Conservation (phyloP, 2,888 invertebrate genomes). For the Acrobasis consociella region DNA sequence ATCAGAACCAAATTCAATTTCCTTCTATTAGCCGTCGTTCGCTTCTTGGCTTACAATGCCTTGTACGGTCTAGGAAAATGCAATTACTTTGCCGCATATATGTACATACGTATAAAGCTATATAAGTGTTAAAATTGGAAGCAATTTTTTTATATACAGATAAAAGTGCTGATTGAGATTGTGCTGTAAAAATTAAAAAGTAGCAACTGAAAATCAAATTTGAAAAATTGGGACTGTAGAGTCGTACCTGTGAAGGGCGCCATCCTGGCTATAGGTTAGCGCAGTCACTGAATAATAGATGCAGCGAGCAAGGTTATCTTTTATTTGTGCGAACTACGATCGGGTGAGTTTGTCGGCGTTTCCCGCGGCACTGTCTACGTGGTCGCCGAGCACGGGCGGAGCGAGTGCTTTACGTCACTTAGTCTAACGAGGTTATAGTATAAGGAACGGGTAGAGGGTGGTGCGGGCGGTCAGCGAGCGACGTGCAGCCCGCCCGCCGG, state of each 20-base stretch:
- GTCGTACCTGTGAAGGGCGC: slow-evolving; percentile 74
- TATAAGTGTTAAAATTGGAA: neutral
- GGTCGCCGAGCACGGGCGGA: slow-evolving; percentile 51
- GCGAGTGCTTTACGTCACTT: slow-evolving; percentile 68
- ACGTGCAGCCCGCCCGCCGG: slow-evolving; percentile 69
- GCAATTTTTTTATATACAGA: neutral
- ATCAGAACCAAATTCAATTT: slow-evolving; percentile 3
- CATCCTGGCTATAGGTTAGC: slow-evolving; percentile 74
- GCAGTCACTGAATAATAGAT: slow-evolving; percentile 79
- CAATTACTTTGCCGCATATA: slow-evolving; percentile 9
- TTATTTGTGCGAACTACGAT: slow-evolving; percentile 46
- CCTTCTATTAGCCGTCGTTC: slow-evolving; percentile 10
- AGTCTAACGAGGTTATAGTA: slow-evolving; percentile 69
- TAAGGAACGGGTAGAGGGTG: slow-evolving; percentile 47
- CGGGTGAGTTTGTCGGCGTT: slow-evolving; percentile 46
- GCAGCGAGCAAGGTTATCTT: slow-evolving; percentile 70
- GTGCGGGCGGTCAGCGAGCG: slow-evolving; percentile 43
- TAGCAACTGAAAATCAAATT: slow-evolving; percentile 4
- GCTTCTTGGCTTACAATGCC: slow-evolving; percentile 15
- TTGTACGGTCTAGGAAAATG: slow-evolving; percentile 14
- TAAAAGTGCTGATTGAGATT: neutral
- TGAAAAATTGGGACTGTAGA: slow-evolving; percentile 29
- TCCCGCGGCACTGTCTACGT: slow-evolving; percentile 41
- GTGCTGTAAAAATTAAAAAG: neutral
- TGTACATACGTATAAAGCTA: neutral